A percentile compares a stretch with the other conserved stretches of the same genome.
phyloP scores from a whole-genome alignment of 2,113 vertebrate genomes.

The Syrrhaptes paradoxus region DNA sequence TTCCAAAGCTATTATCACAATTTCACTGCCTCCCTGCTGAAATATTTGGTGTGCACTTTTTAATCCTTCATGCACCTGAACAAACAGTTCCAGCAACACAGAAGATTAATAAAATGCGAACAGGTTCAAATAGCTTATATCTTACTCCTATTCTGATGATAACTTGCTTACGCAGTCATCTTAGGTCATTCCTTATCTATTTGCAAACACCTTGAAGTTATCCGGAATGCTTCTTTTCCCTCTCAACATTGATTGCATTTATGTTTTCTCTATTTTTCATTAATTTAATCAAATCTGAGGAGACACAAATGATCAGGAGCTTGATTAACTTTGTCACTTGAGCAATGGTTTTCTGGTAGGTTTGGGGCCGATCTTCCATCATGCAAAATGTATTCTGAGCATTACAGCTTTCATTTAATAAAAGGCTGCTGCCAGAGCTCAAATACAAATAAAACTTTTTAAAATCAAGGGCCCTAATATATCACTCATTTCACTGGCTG shows the following conservation, averaged over 20 bases:
- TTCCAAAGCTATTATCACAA: not conserved
- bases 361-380: not conserved
- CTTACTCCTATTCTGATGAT: not conserved
- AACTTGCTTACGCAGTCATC: not conserved
- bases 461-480: not conserved
- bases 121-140: not conserved
- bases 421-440: not conserved
- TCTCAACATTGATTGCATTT: not conserved
- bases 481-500: not conserved
- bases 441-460: not conserved
- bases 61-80: not conserved
- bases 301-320: not conserved
- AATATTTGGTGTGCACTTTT: not conserved
- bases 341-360: not conserved
- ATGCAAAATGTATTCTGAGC: not conserved
- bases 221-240: not conserved
- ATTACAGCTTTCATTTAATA: not conserved
- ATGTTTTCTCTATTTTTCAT: conserved; percentile 12
- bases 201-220: not conserved
- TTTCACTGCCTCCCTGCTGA: not conserved
- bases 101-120: not conserved
- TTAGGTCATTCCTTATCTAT: not conserved
- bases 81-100: not conserved
- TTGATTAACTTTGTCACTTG: not conserved
- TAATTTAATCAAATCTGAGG: not conserved